A percentile compares a stretch with the other conserved stretches of the same genome.
Evolutionary conservation across 2,888 invertebrate genomes (phyloP).

Genomic region (Perizoma flavofasciatum): DNA sequence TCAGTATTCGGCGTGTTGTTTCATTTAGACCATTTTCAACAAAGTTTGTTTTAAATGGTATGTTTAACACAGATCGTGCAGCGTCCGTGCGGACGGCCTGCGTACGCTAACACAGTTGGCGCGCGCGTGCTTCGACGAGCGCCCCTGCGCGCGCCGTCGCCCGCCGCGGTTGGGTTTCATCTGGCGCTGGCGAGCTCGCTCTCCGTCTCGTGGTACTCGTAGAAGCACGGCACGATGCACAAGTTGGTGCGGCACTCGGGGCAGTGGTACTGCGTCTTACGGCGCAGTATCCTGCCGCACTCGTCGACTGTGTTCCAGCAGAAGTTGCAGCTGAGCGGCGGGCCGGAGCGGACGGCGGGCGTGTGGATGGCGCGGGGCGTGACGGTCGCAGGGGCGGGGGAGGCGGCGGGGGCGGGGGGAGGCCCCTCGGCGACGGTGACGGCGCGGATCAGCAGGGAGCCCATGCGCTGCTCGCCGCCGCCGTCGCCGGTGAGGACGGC

Average conservation of each 20-base stretch:
- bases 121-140: too few relatives aligned
- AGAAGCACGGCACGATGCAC: slow-evolving; percentile 95
- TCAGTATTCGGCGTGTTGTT: too few relatives aligned
- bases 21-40: too few relatives aligned
- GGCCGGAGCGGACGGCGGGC: slow-evolving; percentile 91
- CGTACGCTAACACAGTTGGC: too few relatives aligned
- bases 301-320: slow-evolving; percentile 96
- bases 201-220: slow-evolving; percentile 90
- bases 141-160: slow-evolving; percentile 10
- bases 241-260: slow-evolving; percentile 95
- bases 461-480: slow-evolving; percentile 43
- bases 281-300: slow-evolving; percentile 90
- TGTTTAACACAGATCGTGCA: too few relatives aligned
- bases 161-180: slow-evolving; percentile 12
- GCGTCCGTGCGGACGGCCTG: too few relatives aligned
- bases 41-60: too few relatives aligned
- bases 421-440: slow-evolving; percentile 49
- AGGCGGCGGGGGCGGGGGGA: too few relatives aligned
- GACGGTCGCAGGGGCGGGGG: too few relatives aligned
- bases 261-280: slow-evolving; percentile 95
- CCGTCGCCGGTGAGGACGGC: too few relatives aligned
- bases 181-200: slow-evolving; percentile 45
- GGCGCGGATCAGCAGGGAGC: slow-evolving; percentile 59
- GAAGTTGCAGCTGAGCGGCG: slow-evolving; percentile 93
- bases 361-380: slow-evolving; percentile 89